A percentile compares a stretch with the other conserved stretches of the same genome.
These are phyloP conservation scores for Benthosema pterotum DNA, from an alignment of 2,797 vertebrate species.

Conservation along the genomic window DNA sequence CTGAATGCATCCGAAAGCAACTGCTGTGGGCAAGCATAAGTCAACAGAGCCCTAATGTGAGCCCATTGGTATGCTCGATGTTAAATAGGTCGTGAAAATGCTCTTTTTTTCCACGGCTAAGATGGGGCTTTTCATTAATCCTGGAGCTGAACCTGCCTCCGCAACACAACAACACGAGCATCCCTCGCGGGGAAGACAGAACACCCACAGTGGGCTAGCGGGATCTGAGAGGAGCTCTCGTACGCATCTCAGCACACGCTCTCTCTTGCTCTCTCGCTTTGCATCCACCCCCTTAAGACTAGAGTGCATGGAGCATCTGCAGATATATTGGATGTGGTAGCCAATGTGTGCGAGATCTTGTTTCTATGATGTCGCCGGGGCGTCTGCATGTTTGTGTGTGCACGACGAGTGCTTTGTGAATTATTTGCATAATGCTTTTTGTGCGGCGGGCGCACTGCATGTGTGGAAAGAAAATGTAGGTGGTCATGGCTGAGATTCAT, in stretches of 20 bases:
- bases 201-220: slow-evolving; percentile 76
- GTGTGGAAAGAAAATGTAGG: slow-evolving; percentile 58
- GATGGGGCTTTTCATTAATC: slow-evolving; percentile 85
- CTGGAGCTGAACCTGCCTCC: slow-evolving; percentile 78
- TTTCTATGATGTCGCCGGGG: slow-evolving; percentile 21
- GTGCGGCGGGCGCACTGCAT: slow-evolving; percentile 13
- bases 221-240: slow-evolving; percentile 71
- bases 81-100: slow-evolving; percentile 81
- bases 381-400: slow-evolving; percentile 11
- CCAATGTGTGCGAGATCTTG: slow-evolving; percentile 36
- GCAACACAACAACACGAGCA: slow-evolving; percentile 76
- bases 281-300: slow-evolving; percentile 54
- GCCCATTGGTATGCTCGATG: slow-evolving; percentile 74
- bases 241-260: slow-evolving; percentile 46
- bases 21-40: slow-evolving; percentile 74
- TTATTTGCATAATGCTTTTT: slow-evolving; percentile 41
- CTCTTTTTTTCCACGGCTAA: slow-evolving; percentile 80
- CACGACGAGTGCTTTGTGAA: slow-evolving; percentile 19
- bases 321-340: slow-evolving; percentile 50
- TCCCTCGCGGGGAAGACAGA: slow-evolving; percentile 77
- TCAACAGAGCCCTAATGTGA: slow-evolving; percentile 73
- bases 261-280: slow-evolving; percentile 46
- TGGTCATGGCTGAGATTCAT: slow-evolving; percentile 65
- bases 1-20: slow-evolving; percentile 69
- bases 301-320: slow-evolving; percentile 33